These are phyloP conservation scores for Agonopterix arenella DNA, from an alignment of 2,888 invertebrate species.

Conservation along the genomic window DNA sequence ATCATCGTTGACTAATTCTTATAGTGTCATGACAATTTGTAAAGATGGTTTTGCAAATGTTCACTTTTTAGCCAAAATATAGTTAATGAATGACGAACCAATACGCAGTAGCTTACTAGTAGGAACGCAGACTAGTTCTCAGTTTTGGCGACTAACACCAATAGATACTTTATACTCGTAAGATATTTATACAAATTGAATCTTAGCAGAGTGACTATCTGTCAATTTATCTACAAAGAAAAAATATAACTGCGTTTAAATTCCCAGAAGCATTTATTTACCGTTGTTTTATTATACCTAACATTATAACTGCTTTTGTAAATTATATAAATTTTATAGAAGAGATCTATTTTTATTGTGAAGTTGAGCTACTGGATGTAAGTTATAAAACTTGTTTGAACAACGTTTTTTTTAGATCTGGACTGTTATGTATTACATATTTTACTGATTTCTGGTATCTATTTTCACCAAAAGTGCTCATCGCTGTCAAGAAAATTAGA, in stretches of 20 bases:
- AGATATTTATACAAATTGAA: constrained; percentile 63
- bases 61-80: constrained; percentile 76
- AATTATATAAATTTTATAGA: constrained; percentile 76
- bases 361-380: constrained; percentile 65
- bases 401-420: constrained; percentile 46
- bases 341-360: constrained; percentile 77
- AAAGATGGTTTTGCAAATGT: constrained; percentile 73
- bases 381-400: constrained; percentile 25
- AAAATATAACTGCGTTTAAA: constrained; percentile 55
- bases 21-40: constrained; percentile 74
- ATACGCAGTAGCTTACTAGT: constrained; percentile 74
- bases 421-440: constrained; percentile 65
- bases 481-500: constrained; percentile 80
- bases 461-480: constrained; percentile 85
- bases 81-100: constrained; percentile 74
- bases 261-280: constrained; percentile 71
- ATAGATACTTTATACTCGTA: constrained; percentile 70
- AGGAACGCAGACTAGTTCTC: constrained; percentile 72
- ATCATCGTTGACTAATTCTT: constrained; percentile 72
- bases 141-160: constrained; percentile 70
- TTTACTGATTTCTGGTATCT: constrained; percentile 73
- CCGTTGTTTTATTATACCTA: constrained; percentile 61
- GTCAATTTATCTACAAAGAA: constrained; percentile 72
- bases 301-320: constrained; percentile 63
- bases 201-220: constrained; percentile 69